Evolutionary conservation across 2,797 vertebrate genomes (phyloP).

Genomic region (Ctenopoma multispine): DNA sequence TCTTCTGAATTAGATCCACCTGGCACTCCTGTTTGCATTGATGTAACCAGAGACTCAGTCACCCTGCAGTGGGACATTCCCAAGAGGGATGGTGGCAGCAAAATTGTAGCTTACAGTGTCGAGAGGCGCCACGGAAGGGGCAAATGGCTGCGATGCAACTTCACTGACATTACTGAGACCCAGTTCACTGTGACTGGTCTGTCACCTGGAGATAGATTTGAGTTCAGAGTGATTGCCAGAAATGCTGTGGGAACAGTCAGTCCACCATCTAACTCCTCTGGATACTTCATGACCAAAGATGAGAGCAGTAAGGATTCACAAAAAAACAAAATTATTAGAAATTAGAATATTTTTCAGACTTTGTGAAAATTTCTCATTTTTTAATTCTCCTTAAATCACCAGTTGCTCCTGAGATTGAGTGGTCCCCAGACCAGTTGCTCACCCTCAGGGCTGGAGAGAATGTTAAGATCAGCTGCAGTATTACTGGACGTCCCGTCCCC

Average conservation of each 20-base stretch:
- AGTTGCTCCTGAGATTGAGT: constrained; percentile 95
- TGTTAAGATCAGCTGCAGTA: constrained; percentile 89
- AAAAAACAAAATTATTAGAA: not conserved
- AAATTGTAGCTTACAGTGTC: constrained; percentile 96
- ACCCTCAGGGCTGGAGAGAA: constrained; percentile 93
- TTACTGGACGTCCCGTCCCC: constrained; percentile 94
- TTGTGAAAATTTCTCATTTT: not conserved
- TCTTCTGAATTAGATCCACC: constrained; percentile 89
- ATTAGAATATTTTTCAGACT: not conserved
- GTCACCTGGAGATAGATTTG: constrained; percentile 93
- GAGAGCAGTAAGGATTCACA: constrained; percentile 90
- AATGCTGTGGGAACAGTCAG: constrained; percentile 98
- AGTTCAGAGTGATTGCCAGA: constrained; percentile 97
- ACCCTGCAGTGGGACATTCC: constrained; percentile 95
- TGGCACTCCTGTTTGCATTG: constrained; percentile 95
- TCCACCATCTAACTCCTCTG: constrained; percentile 97
- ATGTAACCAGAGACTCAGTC: constrained; percentile 96
- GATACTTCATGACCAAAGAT: constrained; percentile 97
- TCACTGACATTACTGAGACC: constrained; percentile 94
- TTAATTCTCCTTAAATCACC: constrained; percentile 17
- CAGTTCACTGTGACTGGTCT: constrained; percentile 95
- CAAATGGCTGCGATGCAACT: constrained; percentile 97
- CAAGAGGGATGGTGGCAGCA: constrained; percentile 94
- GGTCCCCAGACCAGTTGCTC: constrained; percentile 90
- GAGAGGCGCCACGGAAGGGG: constrained; percentile 93